Base-by-base conservation (phyloP, 2,888 invertebrate species). In the Parnassius orleans region DNA sequence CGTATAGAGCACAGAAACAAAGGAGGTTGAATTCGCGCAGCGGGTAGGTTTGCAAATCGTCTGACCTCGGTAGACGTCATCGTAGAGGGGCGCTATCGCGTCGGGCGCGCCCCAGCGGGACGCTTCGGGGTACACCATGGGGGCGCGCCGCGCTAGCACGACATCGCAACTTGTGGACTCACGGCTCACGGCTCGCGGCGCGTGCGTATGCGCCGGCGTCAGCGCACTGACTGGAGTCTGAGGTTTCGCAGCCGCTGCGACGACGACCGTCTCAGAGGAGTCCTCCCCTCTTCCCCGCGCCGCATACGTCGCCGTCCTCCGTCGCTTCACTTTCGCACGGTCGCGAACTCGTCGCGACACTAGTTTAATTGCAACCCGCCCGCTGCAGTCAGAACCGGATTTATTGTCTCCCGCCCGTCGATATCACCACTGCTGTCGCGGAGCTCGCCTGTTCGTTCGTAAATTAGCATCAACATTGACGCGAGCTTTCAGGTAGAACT, bases 31-130 rank as follows among this genome's bases (percentile, higher is more conserved):
- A 68, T 75, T 76, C 72, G 75, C 72, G 69, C 14, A 9, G 71
- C 68, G 72, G 74, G 74, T 73, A 74, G 66, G 63, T 66, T 70
- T 76, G 77, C 74, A 74, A 80, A 78, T 81, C 82, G 83, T 87
- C 92, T 93, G 90, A 94, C 94, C 94, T 90, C 93, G 85, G 85
- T 93, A 93, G 79, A 93, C 93, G 89, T 93, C 93, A 81, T 93
- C 93, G 91, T 93, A 94, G 84, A 93, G 93, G 82, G 93, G 93
- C 76, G 93, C 92, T 90, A 93, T 93, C 73, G 93, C 92, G 82
- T 93, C 93, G 89, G 93, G 93, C 90, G 89, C 93, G 93, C 89
- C 91, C 91, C 92, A 92, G 80, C 92, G 90, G 84, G 89, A 80
- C 75, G 93, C 90, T 86, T 93, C 93, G 74, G 93, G 93, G 86